A percentile compares a stretch with the other conserved stretches of the same genome.
Conservation (phyloP, 2,113 vertebrate genomes). For the Pheucticus melanocephalus region DNA sequence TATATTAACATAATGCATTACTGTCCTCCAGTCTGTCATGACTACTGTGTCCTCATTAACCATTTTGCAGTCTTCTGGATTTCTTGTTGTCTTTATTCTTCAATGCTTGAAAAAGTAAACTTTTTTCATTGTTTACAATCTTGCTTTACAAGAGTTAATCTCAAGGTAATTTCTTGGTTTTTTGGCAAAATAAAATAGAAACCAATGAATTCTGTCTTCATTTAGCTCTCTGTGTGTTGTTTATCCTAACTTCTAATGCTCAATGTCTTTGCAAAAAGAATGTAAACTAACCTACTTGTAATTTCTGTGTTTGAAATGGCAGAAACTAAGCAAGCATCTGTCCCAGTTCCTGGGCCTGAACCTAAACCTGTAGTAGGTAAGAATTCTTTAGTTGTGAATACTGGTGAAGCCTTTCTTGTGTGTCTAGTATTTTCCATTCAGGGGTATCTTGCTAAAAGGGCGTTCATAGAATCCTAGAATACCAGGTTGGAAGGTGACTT, state of each 20-base stretch:
- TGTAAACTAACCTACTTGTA: conserved; percentile 50
- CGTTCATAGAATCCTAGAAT: not conserved
- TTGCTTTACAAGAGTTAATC: not conserved
- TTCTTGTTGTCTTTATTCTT: conserved; percentile 34
- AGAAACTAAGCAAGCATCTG: conserved; percentile 71
- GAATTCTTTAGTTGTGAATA: not conserved
- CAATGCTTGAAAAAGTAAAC: not conserved
- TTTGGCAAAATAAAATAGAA: not conserved
- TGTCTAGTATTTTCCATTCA: not conserved
- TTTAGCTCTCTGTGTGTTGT: not conserved
- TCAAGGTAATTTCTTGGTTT: not conserved
- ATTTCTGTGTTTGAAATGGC: conserved; percentile 71
- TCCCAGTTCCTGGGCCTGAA: conserved; percentile 67
- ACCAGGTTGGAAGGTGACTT: not conserved
- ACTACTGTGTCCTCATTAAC: not conserved
- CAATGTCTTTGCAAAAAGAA: not conserved
- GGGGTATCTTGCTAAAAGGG: not conserved
- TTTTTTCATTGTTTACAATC: not conserved
- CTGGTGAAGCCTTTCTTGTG: not conserved
- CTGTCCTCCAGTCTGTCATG: not conserved
- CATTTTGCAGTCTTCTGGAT: not conserved
- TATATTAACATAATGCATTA: not conserved
- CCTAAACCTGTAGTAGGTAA: conserved; percentile 76
- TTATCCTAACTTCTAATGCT: not conserved
- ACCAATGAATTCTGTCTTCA: not conserved